Conservation (phyloP, 2,888 invertebrate genomes). For the Synergus umbraculus region DNA sequence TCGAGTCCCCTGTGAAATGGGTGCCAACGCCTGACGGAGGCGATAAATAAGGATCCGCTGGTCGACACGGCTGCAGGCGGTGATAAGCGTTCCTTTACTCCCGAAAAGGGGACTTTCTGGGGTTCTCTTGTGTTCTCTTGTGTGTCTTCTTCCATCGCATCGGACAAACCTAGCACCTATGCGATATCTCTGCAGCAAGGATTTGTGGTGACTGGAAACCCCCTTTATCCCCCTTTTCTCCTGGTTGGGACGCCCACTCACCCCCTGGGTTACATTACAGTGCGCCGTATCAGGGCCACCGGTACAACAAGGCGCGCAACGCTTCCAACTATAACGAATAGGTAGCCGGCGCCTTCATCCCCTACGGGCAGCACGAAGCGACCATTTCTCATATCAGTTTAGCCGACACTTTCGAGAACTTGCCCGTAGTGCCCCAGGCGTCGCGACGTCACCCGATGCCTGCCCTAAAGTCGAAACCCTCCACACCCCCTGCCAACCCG, state of each 20-base stretch:
- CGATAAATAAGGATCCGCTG: slow-evolving; percentile 77
- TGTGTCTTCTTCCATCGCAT: slow-evolving; percentile 50
- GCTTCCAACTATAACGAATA: slow-evolving; percentile 72
- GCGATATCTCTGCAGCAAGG: background rate
- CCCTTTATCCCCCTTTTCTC: background rate
- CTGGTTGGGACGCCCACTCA: background rate
- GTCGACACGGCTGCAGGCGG: slow-evolving; percentile 72
- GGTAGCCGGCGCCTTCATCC: slow-evolving; percentile 69
- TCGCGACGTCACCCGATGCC: slow-evolving; percentile 73
- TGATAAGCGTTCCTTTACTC: slow-evolving; percentile 73
- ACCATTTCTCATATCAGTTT: slow-evolving; percentile 77
- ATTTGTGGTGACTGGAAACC: background rate
- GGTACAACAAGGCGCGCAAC: slow-evolving; percentile 61
- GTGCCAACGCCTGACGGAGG: slow-evolving; percentile 67
- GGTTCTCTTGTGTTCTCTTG: slow-evolving; percentile 18
- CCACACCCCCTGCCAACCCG: slow-evolving; percentile 32
- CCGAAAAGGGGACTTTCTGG: slow-evolving; percentile 30
- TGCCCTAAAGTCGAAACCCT: slow-evolving; percentile 50
- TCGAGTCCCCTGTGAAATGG: slow-evolving; percentile 64
- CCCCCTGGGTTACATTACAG: slow-evolving; percentile 45
- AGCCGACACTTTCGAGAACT: slow-evolving; percentile 77
- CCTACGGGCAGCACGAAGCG: slow-evolving; percentile 75
- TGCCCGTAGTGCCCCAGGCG: slow-evolving; percentile 69
- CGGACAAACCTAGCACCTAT: slow-evolving; percentile 31
- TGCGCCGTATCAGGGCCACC: slow-evolving; percentile 53